These are phyloP conservation scores for Sminthurides bifidus DNA, from an alignment of 1,140 invertebrate species.

Conservation along the genomic window DNA sequence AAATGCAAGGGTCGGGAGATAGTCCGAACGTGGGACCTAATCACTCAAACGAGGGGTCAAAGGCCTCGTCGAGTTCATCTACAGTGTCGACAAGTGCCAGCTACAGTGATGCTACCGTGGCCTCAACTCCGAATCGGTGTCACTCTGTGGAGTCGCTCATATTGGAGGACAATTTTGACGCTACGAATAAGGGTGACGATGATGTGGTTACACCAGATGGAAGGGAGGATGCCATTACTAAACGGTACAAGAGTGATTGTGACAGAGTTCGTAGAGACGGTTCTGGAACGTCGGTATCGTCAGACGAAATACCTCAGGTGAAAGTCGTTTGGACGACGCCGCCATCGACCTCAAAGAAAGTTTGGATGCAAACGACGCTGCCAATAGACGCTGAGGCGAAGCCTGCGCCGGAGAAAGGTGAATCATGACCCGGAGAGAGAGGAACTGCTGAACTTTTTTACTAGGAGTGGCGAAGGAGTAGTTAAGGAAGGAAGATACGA, in stretches of 20 bases:
- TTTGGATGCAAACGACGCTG: too few relatives aligned
- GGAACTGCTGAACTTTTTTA: neutral
- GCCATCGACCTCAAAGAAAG: neutral
- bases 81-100: neutral
- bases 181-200: neutral
- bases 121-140: too few relatives aligned
- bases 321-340: constrained; percentile 4
- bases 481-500: constrained; percentile 3
- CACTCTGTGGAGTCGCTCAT: constrained; percentile 2
- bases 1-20: neutral
- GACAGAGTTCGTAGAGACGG: too few relatives aligned
- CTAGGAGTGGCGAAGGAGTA: neutral
- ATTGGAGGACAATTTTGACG: constrained; percentile 5
- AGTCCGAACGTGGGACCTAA: neutral
- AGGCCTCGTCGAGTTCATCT: neutral
- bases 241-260: too few relatives aligned
- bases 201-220: neutral
- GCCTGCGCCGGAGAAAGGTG: too few relatives aligned
- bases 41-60: neutral
- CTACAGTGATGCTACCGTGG: neutral
- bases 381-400: too few relatives aligned
- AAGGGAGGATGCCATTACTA: too few relatives aligned
- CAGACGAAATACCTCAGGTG: neutral
- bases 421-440: too few relatives aligned
- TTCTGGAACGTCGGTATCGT: too few relatives aligned